Base-by-base conservation (phyloP, 2,797 vertebrate species). In the Oryzias dopingdopingensis region DNA sequence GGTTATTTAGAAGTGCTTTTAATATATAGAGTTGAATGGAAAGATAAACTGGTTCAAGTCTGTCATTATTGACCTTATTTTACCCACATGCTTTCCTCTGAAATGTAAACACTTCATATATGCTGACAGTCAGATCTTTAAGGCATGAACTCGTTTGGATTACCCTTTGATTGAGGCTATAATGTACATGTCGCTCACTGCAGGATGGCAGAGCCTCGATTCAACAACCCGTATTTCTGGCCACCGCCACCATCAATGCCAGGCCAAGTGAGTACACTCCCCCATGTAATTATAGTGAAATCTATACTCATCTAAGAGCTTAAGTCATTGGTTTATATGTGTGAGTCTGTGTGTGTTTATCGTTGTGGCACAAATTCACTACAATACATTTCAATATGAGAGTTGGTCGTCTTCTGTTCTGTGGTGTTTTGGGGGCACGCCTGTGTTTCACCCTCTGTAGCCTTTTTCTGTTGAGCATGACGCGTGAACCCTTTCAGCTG, bases 171-270 rank as follows among this genome's bases (percentile, higher is more conserved):
- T 17, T 13, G 2, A 26, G 4, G 44, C 52, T 59, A n/a, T 45
- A 58, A 52, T 56, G 41, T 52, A 18, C 50, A 16, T 59, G 15
- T 60, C n/a, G 5, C 57, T 65, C 1, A 2, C 86, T 63, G 43
- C 91, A 98, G 96, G 91, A 99, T 99, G 97, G 97, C 97, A 44
- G 97, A 99, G 83, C 95, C 97, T 86, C 96, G 97, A 74, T 99
- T 98, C 92, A 98, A 98, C 92, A 98, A 97, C 87, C 95, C 97
- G 1, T 98, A 98, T 84, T 99, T 99, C 85, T 98, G 97, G 96
- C 96, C 96, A 4, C 96, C 97, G 4, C 96, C 96, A 59, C 95
- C 96, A 42, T 91, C 95, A 77, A 96, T 98, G 95, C 94, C 97
- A 59, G 94, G 95, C 84, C 96, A 98, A 96, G 97, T 99, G 93